Evolutionary conservation across 2,888 invertebrate species (phyloP).

Genomic region (Volucella inflata): DNA sequence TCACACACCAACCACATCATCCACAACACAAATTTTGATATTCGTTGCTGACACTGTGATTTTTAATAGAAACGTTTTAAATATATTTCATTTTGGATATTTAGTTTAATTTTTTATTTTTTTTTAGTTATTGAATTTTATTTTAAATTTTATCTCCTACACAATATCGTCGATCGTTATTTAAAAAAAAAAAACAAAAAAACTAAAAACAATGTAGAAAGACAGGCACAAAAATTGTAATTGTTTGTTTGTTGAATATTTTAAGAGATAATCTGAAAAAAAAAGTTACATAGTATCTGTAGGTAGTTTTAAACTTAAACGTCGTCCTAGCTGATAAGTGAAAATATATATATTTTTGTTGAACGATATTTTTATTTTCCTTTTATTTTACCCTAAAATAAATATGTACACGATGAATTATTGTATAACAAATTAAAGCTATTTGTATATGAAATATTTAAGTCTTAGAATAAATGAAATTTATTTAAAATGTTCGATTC

Average conservation of each 20-base stretch:
- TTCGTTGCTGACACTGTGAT: constrained; percentile 74
- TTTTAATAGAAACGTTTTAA: constrained; percentile 52
- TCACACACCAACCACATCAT: constrained; percentile 26
- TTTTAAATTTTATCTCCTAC: constrained; percentile 19
- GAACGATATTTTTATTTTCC: constrained; percentile 55
- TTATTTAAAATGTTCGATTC: constrained; percentile 54
- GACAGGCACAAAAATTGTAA: constrained; percentile 58
- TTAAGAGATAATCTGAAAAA: constrained; percentile 4
- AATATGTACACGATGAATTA: constrained; percentile 53
- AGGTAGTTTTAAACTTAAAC: constrained; percentile 47
- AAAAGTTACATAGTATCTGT: constrained; percentile 19
- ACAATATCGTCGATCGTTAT: constrained; percentile 40
- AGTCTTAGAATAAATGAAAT: constrained; percentile 71
- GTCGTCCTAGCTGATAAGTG: constrained; percentile 28
- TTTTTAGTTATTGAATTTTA: constrained; percentile 27
- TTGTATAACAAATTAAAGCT: constrained; percentile 60
- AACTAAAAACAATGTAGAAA: constrained; percentile 1
- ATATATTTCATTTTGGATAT: constrained; percentile 9
- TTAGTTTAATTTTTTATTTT: constrained; percentile 19
- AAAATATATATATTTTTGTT: constrained; percentile 65
- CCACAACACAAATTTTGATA: constrained; percentile 45
- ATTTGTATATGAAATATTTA: constrained; percentile 68
- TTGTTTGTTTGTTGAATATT: constrained; percentile 49
- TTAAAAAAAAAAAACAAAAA: not conserved
- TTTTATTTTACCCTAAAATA: constrained; percentile 52